These are phyloP conservation scores for Potorous gilbertii DNA, from an alignment of 2,797 vertebrate genomes.

Conservation along the genomic window DNA sequence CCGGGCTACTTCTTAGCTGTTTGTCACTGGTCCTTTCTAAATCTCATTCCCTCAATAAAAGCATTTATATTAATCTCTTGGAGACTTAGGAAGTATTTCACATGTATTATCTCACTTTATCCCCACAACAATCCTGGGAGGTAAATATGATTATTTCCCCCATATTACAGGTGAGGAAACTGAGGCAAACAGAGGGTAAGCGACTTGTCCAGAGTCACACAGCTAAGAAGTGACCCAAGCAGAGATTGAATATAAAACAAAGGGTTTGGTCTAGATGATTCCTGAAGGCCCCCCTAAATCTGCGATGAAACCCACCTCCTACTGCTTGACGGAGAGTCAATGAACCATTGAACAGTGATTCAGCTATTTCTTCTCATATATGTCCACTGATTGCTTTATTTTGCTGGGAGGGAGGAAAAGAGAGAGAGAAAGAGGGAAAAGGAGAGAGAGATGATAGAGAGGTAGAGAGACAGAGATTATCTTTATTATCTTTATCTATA, in stretches of 20 bases:
- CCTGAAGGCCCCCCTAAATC: not conserved
- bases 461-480: not conserved
- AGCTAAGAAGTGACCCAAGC: not conserved
- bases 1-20: not conserved
- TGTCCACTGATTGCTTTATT: not conserved
- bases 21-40: not conserved
- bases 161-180: not conserved
- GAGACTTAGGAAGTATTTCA: not conserved
- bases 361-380: not conserved
- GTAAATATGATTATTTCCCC: not conserved
- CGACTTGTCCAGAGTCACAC: not conserved
- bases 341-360: not conserved
- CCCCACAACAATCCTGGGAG: not conserved
- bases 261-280: not conserved
- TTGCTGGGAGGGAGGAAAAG: not conserved
- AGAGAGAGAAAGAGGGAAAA: not conserved
- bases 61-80: not conserved
- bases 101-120: not conserved
- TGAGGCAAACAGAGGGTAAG: not conserved
- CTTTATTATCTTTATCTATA: not conserved
- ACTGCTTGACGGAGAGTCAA: not conserved
- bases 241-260: not conserved
- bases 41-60: not conserved
- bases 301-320: not conserved
- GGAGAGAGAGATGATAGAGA: not conserved